Percentiles rank a stretch among this genome's conserved stretches.
Conservation (phyloP, 2,888 invertebrate genomes). For the Hyalella azteca region DNA sequence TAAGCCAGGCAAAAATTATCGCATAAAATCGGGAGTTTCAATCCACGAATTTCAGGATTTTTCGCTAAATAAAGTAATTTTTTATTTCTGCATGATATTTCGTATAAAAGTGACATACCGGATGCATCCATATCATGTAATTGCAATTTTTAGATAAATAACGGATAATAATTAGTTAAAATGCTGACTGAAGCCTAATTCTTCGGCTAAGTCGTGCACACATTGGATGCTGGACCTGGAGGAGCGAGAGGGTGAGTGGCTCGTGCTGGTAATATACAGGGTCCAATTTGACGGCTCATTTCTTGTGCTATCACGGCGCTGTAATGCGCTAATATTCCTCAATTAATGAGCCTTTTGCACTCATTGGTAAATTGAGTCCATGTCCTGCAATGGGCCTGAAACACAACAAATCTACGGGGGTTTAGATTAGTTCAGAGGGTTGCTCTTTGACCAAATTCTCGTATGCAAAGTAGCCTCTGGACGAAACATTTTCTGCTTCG, state of each 20-base stretch:
- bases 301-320: slow-evolving; percentile 7
- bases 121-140: too few relatives aligned
- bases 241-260: neutral
- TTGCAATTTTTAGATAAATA: too few relatives aligned
- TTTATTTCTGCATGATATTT: too few relatives aligned
- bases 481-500: slow-evolving; percentile 2
- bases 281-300: slow-evolving; percentile 29
- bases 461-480: slow-evolving; percentile 17
- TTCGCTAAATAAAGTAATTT: too few relatives aligned
- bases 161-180: too few relatives aligned
- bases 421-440: slow-evolving; percentile 25
- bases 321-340: slow-evolving; percentile 20
- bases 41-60: too few relatives aligned
- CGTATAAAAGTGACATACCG: too few relatives aligned
- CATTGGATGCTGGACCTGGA: too few relatives aligned
- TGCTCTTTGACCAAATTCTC: slow-evolving; percentile 1
- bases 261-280: neutral
- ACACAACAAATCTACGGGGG: slow-evolving; percentile 12
- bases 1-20: too few relatives aligned
- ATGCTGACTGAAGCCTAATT: too few relatives aligned
- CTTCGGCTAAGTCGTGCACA: too few relatives aligned
- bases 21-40: too few relatives aligned
- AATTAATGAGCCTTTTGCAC: neutral
- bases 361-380: slow-evolving; percentile 24
- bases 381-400: neutral